Evolutionary conservation across 2,113 vertebrate genomes (phyloP).

Genomic region (Macaca fascicularis): T2T-MFA8v1.1 NC_088395.1:10657501-10658000

Average conservation of each 20-base stretch:
- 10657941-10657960: neutral
- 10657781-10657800: neutral
- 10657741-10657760: constrained; percentile 20
- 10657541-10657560: neutral
- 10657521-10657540: neutral
- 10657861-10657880: neutral
- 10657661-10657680: neutral
- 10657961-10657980: neutral
- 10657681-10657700: neutral
- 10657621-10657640: neutral
- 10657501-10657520: neutral
- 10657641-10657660: neutral
- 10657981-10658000: neutral
- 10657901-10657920: neutral
- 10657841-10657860: neutral
- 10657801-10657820: constrained; percentile 5
- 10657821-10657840: constrained; percentile 1
- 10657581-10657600: neutral
- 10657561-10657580: neutral
- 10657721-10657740: neutral
- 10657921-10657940: neutral
- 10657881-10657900: neutral
- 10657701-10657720: neutral
- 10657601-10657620: neutral
- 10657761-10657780: neutral